A percentile compares a stretch with the other conserved stretches of the same genome.
Evolutionary conservation across 2,888 invertebrate genomes (phyloP).

Genomic region (Liopterus haemorrhoidalis): DNA sequence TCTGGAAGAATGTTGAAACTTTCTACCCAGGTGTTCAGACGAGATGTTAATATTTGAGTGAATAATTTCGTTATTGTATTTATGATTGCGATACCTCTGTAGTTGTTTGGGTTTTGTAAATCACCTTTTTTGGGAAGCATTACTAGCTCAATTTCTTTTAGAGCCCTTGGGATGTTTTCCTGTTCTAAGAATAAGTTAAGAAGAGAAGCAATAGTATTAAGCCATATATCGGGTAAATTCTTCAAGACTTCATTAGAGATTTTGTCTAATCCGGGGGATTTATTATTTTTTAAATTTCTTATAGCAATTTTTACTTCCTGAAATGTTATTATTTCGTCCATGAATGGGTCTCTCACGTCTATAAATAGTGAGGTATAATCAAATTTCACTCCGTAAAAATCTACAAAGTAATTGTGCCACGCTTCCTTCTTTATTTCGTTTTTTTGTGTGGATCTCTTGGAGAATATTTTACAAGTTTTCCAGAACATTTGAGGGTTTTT

Average conservation of each 20-base stretch:
- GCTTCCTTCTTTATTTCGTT: no score
- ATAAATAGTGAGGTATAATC: no score
- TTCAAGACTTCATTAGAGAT: conserved; percentile 2
- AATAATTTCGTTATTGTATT: conserved; percentile 5
- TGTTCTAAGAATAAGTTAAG: conserved; percentile 1
- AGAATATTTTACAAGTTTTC: no score
- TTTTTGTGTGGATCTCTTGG: no score
- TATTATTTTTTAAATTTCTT: conserved; percentile 4
- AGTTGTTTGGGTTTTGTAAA: not conserved
- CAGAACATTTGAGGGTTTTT: no score
- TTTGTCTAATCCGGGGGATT: not conserved
- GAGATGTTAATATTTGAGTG: conserved; percentile 1
- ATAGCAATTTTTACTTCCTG: conserved; percentile 1
- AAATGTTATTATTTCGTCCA: conserved; percentile 1
- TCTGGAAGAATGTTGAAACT: conserved; percentile 7
- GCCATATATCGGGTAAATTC: conserved; percentile 7
- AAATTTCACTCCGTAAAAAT: no score
- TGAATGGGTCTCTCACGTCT: no score
- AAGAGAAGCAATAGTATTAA: not conserved
- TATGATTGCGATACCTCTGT: conserved; percentile 4
- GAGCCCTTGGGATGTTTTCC: not conserved
- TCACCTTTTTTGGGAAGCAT: conserved; percentile 5
- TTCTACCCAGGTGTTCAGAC: not conserved
- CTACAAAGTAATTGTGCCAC: no score
- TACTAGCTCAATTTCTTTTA: conserved; percentile 3